Evolutionary conservation across 2,113 vertebrate genomes (phyloP).

Genomic region (Thamnophis sirtalis): DNA sequence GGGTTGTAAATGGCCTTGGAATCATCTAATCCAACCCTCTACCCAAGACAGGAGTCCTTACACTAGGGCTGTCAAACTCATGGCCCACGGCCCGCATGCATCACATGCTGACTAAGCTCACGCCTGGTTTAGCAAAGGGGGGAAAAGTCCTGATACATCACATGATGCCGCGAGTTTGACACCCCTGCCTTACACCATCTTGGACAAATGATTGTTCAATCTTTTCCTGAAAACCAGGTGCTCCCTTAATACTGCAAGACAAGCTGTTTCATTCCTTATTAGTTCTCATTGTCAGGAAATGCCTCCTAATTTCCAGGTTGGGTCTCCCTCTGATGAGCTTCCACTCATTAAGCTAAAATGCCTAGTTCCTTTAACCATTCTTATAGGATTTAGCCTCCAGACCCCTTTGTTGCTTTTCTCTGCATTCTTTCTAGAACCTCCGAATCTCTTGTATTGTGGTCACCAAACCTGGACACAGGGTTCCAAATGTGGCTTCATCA

Average conservation of each 20-base stretch:
- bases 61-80: neutral
- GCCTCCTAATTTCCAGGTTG: neutral
- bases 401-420: neutral
- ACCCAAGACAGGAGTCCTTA: neutral
- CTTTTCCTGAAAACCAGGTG: neutral
- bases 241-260: neutral
- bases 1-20: neutral
- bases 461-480: neutral
- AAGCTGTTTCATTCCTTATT: neutral
- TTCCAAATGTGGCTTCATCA: neutral
- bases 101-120: too few relatives aligned
- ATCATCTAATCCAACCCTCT: too few relatives aligned
- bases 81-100: fast-evolving
- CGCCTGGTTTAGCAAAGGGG: too few relatives aligned
- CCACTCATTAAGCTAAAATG: neutral
- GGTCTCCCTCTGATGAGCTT: neutral
- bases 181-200: neutral
- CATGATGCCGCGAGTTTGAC: too few relatives aligned
- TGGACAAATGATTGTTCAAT: neutral
- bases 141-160: too few relatives aligned
- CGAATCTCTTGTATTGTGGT: neutral
- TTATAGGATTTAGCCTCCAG: neutral
- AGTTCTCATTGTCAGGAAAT: neutral
- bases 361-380: neutral
- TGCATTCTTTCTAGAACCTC: neutral